Percentiles rank a stretch among this genome's conserved stretches.
Evolutionary conservation across 2,888 invertebrate genomes (phyloP).

Genomic region (Perdita meconis): DNA sequence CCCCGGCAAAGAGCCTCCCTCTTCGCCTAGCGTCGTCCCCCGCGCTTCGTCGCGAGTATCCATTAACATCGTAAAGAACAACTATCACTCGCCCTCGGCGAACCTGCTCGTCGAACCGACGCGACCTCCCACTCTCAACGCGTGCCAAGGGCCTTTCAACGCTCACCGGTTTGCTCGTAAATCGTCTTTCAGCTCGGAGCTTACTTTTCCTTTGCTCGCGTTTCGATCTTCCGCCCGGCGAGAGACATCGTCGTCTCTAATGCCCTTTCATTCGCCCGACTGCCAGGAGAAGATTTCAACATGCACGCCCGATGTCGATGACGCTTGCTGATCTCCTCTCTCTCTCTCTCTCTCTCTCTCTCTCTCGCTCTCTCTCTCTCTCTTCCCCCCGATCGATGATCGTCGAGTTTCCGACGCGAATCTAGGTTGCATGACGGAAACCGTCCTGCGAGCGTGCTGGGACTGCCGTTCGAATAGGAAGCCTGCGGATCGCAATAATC

Average conservation of each 20-base stretch:
- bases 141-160: slow-evolving; percentile 40
- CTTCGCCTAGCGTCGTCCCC: background rate
- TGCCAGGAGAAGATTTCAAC: background rate
- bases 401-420: background rate
- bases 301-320: slow-evolving; percentile 1
- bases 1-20: background rate
- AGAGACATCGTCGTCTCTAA: background rate
- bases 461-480: slow-evolving; percentile 4
- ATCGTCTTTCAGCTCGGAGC: slow-evolving; percentile 50
- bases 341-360: no score
- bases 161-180: slow-evolving; percentile 59
- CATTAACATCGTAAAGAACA: slow-evolving; percentile 28
- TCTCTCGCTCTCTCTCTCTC: no score
- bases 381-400: slow-evolving; percentile 4
- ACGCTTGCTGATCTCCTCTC: slow-evolving; percentile 8
- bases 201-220: background rate
- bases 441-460: background rate
- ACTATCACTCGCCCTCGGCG: slow-evolving; percentile 2
- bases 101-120: background rate
- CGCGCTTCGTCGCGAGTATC: background rate
- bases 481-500: slow-evolving; percentile 24
- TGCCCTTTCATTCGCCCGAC: slow-evolving; percentile 24
- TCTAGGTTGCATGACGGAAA: background rate
- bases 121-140: slow-evolving; percentile 6
- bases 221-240: slow-evolving; percentile 2